These are phyloP conservation scores for Mylabris phalerata DNA, from an alignment of 1,140 invertebrate species.

Conservation along the genomic window DNA sequence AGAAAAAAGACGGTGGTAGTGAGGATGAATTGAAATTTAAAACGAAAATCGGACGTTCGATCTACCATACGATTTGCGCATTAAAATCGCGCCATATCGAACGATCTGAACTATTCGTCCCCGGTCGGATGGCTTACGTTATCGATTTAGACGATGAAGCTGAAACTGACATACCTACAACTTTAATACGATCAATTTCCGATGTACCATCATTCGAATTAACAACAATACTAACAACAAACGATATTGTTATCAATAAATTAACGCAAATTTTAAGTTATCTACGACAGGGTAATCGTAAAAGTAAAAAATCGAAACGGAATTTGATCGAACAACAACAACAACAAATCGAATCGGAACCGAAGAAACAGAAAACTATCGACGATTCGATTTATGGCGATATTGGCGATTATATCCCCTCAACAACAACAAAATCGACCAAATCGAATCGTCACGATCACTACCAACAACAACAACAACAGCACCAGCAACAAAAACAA, in stretches of 20 bases:
- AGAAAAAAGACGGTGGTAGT: slow-evolving; percentile 41
- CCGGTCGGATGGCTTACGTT: slow-evolving; percentile 96
- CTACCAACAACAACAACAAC: slow-evolving; percentile 16
- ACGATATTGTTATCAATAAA: slow-evolving; percentile 96
- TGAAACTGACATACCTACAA: slow-evolving; percentile 90
- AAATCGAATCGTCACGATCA: slow-evolving; percentile 3
- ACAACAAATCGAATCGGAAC: slow-evolving; percentile 13
- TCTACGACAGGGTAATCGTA: slow-evolving; percentile 68
- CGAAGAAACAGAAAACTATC: slow-evolving; percentile 18
- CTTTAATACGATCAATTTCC: slow-evolving; percentile 88
- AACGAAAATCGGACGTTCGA: slow-evolving; percentile 67
- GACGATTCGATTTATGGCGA: slow-evolving; percentile 88
- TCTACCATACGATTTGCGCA: slow-evolving; percentile 61
- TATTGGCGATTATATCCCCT: slow-evolving; percentile 83
- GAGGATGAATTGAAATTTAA: slow-evolving; percentile 75
- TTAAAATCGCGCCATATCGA: slow-evolving; percentile 65
- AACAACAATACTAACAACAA: slow-evolving; percentile 79
- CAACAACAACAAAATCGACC: slow-evolving; percentile 25
- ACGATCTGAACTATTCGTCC: slow-evolving; percentile 90
- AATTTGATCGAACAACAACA: slow-evolving; percentile 37
- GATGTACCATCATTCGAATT: slow-evolving; percentile 81
- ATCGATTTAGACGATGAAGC: slow-evolving; percentile 92
- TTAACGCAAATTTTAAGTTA: slow-evolving; percentile 95
- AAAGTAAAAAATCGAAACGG: slow-evolving; percentile 72
- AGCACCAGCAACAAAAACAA: slow-evolving; percentile 33